These are phyloP conservation scores for Hemistola chrysoprasaria DNA, from an alignment of 2,888 invertebrate genomes.

Conservation along the genomic window DNA sequence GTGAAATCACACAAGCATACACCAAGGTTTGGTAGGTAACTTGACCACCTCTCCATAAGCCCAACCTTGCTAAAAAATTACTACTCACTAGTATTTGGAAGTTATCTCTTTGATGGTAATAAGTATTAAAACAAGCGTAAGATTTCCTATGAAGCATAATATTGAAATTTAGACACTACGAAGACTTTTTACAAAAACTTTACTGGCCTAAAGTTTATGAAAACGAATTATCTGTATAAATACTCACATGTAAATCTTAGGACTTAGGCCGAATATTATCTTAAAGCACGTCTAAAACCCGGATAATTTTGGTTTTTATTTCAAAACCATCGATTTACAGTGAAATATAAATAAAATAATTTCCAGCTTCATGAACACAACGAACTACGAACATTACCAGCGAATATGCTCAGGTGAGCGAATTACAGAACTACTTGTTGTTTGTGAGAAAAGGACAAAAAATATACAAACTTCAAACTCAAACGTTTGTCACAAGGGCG, in stretches of 20 bases:
- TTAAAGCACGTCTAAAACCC: background rate
- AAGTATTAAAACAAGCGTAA: no score
- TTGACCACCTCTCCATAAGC: background rate
- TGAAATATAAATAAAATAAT: background rate
- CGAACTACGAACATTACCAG: conserved; percentile 7
- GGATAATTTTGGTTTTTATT: background rate
- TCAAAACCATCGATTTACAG: background rate
- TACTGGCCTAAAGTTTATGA: no score
- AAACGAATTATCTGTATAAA: no score
- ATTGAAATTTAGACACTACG: no score
- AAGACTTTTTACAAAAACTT: no score
- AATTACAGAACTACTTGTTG: conserved; percentile 14
- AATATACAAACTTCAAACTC: background rate
- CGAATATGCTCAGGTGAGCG: no score
- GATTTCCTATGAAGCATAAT: no score
- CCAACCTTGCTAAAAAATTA: no score
- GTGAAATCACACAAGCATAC: conserved; percentile 3
- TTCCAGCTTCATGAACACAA: background rate
- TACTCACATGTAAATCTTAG: no score
- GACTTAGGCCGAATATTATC: background rate
- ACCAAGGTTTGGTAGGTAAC: background rate
- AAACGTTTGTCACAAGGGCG: conserved; percentile 8
- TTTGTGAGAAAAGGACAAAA: conserved; percentile 15
- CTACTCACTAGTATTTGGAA: no score
- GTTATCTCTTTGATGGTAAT: no score